These are phyloP conservation scores for Melanchra persicariae DNA, from an alignment of 2,888 invertebrate species.

Conservation along the genomic window DNA sequence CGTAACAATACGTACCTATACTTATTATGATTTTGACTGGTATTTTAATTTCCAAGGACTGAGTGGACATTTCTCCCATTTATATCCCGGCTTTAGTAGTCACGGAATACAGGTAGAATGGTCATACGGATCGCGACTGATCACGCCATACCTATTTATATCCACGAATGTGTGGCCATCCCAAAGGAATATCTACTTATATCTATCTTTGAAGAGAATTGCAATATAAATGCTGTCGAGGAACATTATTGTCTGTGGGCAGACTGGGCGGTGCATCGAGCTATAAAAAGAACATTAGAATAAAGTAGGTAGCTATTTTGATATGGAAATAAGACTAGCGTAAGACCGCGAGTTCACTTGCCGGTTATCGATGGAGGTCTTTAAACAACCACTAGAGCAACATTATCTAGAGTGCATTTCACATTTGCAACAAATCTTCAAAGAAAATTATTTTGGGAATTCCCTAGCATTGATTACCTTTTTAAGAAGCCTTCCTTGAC, in stretches of 20 bases:
- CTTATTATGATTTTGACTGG: too few species aligned
- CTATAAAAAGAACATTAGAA: slow-evolving; percentile 16
- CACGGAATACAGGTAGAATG: not conserved
- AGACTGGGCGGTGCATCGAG: not conserved
- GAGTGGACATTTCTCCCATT: too few species aligned
- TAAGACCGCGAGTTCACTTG: not conserved
- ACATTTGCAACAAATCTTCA: too few species aligned
- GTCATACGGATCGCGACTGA: too few species aligned
- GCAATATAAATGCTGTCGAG: not conserved
- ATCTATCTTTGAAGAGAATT: slow-evolving; percentile 15
- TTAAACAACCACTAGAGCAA: not conserved
- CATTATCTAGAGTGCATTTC: too few species aligned
- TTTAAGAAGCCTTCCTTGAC: too few species aligned
- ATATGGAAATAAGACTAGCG: not conserved
- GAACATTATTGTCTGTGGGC: not conserved
- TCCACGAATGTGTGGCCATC: not conserved
- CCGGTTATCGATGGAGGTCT: not conserved
- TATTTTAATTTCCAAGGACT: too few species aligned
- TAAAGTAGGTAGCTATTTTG: slow-evolving; percentile 16
- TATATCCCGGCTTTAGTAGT: too few species aligned
- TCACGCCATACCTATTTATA: slow-evolving; percentile 4
- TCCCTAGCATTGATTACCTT: too few species aligned
- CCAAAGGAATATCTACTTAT: slow-evolving; percentile 3
- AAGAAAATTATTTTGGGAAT: too few species aligned
- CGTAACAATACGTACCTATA: too few species aligned